Evolutionary conservation across 2,797 vertebrate species (phyloP), one percentile per base, ranked within the genome.

Genomic region (Pipistrellus kuhlii): DNA sequence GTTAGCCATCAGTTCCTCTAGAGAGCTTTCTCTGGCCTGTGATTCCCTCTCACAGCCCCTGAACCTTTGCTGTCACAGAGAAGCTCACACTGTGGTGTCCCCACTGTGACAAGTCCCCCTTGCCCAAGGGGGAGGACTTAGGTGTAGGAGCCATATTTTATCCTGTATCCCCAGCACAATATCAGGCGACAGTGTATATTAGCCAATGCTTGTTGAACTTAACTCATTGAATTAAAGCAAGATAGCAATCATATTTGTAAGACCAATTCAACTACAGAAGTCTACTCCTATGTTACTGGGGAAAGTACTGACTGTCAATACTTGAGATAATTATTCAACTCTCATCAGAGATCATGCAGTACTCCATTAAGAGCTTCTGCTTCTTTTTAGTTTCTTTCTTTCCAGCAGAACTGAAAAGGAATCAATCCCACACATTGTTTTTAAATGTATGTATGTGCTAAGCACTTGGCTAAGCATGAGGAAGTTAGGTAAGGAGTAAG

Each of bases 321-420:
- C n/a, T 88, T 92, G n/a, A 83, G 32, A 90, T 46, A 93, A 44
- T 76, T 81, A 66, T 12, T 85, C 30, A 77, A 20, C n/a, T 73
- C 3, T 59, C 9, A 14, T 41, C 51, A 10, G 55, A 91, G n/a
- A 21, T 55, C n/a, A 77, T 51, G 20, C 27, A 27, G 51, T 5
- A 51, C 20, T 59, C 91, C 5, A 46, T 53, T 77, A 51, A 78
- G 35, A 86, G 30, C 30, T 51, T 76, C 55, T 71, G 27, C 15
- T 62, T 91, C 46, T 92, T 21, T 17, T 53, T 23, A 35, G 15
- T 80, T 86, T 87, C 14, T 32, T 84, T 12, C n/a, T 80, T 48
- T 32, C 12, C n/a, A 59, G 53, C 21, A 89, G 64, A 90, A 90
- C n/a, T 68, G 17, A 55, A 15, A 51, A 44, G 30, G 27, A 72